phyloP scores from a whole-genome alignment of 2,888 invertebrate species.

The Caenorhabditis angaria region DNA sequence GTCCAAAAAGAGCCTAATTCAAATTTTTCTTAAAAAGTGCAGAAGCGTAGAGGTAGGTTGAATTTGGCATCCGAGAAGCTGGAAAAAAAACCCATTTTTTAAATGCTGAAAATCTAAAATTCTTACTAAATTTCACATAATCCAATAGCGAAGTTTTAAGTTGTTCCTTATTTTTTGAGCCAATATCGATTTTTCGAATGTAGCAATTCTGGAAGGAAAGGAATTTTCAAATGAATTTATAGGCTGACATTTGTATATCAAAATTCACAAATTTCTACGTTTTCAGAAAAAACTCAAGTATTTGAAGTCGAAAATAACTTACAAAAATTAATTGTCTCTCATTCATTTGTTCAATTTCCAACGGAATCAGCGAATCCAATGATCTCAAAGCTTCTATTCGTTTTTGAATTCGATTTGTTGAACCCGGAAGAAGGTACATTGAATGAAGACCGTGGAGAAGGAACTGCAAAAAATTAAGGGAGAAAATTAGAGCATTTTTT shows the following conservation, averaged over 20 bases:
- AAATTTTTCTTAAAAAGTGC: conserved; percentile 35
- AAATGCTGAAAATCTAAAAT: neutral
- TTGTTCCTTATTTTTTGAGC: conserved; percentile 42
- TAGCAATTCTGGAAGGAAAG: conserved; percentile 46
- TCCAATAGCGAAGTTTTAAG: conserved; percentile 44
- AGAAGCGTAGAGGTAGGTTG: conserved; percentile 38
- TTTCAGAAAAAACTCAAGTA: neutral
- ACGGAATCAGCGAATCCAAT: conserved; percentile 31
- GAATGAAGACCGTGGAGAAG: conserved; percentile 34
- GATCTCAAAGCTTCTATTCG: conserved; percentile 28
- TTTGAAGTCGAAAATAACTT: conserved; percentile 8
- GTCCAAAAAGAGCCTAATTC: neutral
- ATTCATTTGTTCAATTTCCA: conserved; percentile 35
- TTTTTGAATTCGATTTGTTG: conserved; percentile 28
- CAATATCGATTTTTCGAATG: conserved; percentile 58
- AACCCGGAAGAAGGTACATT: conserved; percentile 39
- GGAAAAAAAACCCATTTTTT: conserved; percentile 16
- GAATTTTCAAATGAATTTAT: too few relatives aligned
- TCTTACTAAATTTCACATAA: conserved; percentile 53
- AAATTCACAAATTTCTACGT: neutral
- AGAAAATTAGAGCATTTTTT: neutral
- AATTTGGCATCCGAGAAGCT: conserved; percentile 38
- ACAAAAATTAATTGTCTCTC: conserved; percentile 54
- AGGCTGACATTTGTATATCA: too few relatives aligned
- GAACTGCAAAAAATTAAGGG: conserved; percentile 11